Percentiles rank a stretch among this genome's conserved stretches.
Evolutionary conservation across 1,140 invertebrate genomes (phyloP).

Genomic region (Leptopilina clavipes): DNA sequence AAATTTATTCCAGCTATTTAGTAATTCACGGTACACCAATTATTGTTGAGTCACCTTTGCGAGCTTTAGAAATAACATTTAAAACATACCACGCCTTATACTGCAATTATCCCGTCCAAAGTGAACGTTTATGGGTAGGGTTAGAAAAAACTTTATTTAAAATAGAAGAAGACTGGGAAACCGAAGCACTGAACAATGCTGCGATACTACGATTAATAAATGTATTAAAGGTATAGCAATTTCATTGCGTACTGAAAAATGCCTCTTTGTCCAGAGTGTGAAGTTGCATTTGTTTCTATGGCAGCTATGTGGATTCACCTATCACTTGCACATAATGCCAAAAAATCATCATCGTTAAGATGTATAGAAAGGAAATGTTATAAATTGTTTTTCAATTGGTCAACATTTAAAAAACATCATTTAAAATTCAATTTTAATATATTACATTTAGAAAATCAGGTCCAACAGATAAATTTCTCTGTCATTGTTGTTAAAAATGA

Average conservation of each 20-base stretch:
- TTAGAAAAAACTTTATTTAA: conserved; percentile 38
- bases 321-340: not conserved
- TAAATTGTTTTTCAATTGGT: not conserved
- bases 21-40: not conserved
- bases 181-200: not conserved
- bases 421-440: conserved; percentile 12
- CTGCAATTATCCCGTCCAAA: conserved; percentile 39
- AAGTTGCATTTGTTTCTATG: not conserved
- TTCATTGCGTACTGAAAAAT: not conserved
- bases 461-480: too few species aligned
- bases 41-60: not conserved
- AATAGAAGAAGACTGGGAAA: conserved; percentile 4
- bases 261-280: not conserved
- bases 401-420: not conserved
- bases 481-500: too few species aligned
- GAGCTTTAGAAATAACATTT: not conserved
- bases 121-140: conserved; percentile 35
- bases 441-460: too few species aligned
- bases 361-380: not conserved
- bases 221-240: not conserved
- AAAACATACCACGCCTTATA: conserved; percentile 34
- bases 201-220: not conserved
- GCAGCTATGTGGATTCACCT: not conserved
- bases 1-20: not conserved
- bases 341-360: not conserved